These are phyloP conservation scores for Thaleichthys pacificus DNA, from an alignment of 2,797 vertebrate species.

Conservation along the genomic window DNA sequence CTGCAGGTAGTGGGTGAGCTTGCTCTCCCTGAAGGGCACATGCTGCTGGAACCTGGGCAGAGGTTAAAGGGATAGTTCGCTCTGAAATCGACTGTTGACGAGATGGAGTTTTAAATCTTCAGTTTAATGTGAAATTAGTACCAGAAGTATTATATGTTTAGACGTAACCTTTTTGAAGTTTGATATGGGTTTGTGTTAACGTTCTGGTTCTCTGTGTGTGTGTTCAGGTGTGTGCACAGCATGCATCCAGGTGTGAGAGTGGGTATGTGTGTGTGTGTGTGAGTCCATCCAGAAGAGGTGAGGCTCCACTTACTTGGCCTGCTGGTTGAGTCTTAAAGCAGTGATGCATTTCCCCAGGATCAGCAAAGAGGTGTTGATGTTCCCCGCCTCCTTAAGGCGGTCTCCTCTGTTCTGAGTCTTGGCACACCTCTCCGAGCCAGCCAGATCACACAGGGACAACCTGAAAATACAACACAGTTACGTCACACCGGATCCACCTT, in stretches of 20 bases:
- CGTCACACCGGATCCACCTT: neutral
- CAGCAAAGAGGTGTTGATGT: slow-evolving; percentile 90
- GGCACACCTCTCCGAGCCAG: slow-evolving; percentile 89
- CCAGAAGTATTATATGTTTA: no score
- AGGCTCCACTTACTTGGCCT: slow-evolving; percentile 80
- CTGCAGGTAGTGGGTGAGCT: slow-evolving; percentile 94
- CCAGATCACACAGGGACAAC: slow-evolving; percentile 88
- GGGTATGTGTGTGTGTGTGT: neutral
- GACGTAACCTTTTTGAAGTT: no score
- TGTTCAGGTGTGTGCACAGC: no score
- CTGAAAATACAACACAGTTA: slow-evolving; percentile 54
- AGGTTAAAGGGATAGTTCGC: neutral
- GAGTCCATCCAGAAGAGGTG: no score
- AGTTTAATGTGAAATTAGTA: no score
- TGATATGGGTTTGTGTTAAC: no score
- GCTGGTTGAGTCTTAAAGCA: slow-evolving; percentile 84
- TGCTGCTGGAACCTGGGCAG: slow-evolving; percentile 83
- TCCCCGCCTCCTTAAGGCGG: slow-evolving; percentile 89
- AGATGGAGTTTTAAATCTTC: no score
- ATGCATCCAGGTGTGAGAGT: neutral
- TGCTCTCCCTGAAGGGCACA: slow-evolving; percentile 93
- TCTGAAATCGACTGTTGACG: no score
- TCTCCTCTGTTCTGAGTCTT: slow-evolving; percentile 88
- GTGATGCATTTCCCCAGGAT: slow-evolving; percentile 91
- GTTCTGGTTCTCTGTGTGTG: no score